phyloP scores from a whole-genome alignment of 2,797 vertebrate species.

The Serranus cabrilla region DNA sequence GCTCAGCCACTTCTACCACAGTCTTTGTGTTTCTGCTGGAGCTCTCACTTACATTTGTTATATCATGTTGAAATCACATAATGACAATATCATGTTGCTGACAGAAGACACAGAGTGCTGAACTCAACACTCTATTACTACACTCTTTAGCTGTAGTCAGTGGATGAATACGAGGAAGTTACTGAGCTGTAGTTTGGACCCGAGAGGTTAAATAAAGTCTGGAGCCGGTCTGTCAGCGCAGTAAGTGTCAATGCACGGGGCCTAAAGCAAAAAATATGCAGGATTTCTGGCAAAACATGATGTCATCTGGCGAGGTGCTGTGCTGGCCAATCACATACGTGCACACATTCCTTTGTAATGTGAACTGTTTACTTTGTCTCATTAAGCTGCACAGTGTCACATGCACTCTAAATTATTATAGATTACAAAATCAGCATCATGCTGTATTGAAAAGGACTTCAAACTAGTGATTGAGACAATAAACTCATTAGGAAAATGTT shows the following conservation, averaged over 20 bases:
- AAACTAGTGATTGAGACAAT: no score
- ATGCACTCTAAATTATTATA: no score
- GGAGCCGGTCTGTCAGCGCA: not conserved
- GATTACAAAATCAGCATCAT: no score
- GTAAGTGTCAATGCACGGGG: not conserved
- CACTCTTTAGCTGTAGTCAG: not conserved
- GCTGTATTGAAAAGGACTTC: no score
- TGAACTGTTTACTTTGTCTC: not conserved
- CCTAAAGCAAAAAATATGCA: not conserved
- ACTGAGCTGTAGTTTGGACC: not conserved
- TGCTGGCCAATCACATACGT: not conserved
- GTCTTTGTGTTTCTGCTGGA: not conserved
- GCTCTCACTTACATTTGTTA: no score
- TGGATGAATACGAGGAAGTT: not conserved
- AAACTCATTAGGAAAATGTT: no score
- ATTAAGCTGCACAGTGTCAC: not conserved
- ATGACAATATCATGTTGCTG: not conserved
- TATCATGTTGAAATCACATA: not conserved
- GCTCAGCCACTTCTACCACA: not conserved
- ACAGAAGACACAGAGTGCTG: not conserved
- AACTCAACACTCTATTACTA: not conserved
- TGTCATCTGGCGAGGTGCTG: not conserved
- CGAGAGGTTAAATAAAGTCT: not conserved
- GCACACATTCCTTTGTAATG: not conserved
- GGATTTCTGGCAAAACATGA: no score